phyloP scores from a whole-genome alignment of 2,113 vertebrate genomes.

The Xiphophorus hellerii region DNA sequence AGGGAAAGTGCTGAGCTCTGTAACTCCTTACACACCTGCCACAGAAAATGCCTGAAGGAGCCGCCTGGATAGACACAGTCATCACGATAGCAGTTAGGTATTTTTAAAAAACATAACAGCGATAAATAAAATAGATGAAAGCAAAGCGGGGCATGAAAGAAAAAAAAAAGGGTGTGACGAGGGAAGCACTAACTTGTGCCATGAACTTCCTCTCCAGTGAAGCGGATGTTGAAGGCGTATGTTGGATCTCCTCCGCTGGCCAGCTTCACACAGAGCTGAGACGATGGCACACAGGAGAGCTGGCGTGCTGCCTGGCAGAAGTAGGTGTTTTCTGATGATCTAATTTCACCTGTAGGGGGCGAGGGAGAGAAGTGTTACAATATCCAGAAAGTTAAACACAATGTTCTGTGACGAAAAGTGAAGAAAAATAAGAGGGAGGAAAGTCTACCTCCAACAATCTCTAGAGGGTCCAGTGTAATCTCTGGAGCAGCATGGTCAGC shows the following conservation, averaged over 20 bases:
- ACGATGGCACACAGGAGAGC: constrained; percentile 91
- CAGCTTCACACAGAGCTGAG: constrained; percentile 94
- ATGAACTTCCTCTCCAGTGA: constrained; percentile 97
- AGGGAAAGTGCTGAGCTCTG: constrained; percentile 95
- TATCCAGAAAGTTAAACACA: constrained; percentile 1
- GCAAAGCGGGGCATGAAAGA: not conserved
- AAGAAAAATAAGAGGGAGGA: not conserved
- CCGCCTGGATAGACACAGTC: constrained; percentile 84
- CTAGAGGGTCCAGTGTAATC: constrained; percentile 94
- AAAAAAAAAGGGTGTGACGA: not conserved
- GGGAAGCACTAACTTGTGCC: constrained; percentile 89
- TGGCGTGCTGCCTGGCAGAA: constrained; percentile 96
- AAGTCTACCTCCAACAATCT: constrained; percentile 91
- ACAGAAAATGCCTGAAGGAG: constrained; percentile 98
- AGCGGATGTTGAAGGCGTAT: constrained; percentile 97
- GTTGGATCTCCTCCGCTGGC: constrained; percentile 97
- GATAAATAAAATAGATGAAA: not conserved
- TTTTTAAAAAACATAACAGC: not conserved
- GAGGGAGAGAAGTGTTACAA: not conserved
- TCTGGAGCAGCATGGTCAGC: constrained; percentile 96
- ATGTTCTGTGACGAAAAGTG: not conserved
- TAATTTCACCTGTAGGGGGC: constrained; percentile 86
- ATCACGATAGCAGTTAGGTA: constrained; percentile 19
- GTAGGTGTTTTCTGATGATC: constrained; percentile 93
- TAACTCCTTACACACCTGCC: constrained; percentile 98